These are phyloP conservation scores for Anastrepha ludens DNA, from an alignment of 1,140 invertebrate genomes.

Conservation along the genomic window DNA sequence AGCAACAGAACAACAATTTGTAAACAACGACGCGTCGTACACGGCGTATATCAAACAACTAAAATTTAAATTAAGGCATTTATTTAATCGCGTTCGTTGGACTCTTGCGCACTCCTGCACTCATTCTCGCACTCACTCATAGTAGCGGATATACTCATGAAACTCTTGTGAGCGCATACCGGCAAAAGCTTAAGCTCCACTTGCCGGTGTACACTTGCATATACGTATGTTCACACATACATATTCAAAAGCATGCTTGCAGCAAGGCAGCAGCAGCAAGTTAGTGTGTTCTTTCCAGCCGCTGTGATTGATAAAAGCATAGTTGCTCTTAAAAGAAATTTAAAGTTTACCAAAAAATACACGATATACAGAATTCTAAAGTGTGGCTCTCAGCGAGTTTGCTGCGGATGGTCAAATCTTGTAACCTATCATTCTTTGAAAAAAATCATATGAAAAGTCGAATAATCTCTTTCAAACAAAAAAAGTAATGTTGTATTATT, in stretches of 20 bases:
- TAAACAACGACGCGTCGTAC: background rate
- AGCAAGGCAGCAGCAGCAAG: background rate
- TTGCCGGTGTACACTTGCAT: constrained; percentile 5
- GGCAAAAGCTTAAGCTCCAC: constrained; percentile 36
- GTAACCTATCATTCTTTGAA: too few species aligned
- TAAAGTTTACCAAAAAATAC: too few species aligned
- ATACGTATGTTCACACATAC: background rate
- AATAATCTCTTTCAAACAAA: too few species aligned
- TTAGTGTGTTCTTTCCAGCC: background rate
- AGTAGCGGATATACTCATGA: background rate
- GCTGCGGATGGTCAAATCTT: too few species aligned
- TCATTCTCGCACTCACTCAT: background rate
- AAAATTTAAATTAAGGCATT: constrained; percentile 44
- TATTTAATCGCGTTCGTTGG: constrained; percentile 18
- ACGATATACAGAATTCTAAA: too few species aligned
- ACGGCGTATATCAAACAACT: constrained; percentile 50
- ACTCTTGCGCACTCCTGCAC: background rate
- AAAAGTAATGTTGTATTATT: too few species aligned
- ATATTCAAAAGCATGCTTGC: background rate
- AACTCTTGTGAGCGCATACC: background rate
- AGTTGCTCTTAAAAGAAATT: background rate
- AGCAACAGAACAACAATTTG: background rate
- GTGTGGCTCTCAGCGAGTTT: too few species aligned
- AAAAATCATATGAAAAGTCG: too few species aligned
- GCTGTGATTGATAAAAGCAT: background rate